phyloP scores from a whole-genome alignment of 1,140 invertebrate genomes.

The Bombus fervidus region DNA sequence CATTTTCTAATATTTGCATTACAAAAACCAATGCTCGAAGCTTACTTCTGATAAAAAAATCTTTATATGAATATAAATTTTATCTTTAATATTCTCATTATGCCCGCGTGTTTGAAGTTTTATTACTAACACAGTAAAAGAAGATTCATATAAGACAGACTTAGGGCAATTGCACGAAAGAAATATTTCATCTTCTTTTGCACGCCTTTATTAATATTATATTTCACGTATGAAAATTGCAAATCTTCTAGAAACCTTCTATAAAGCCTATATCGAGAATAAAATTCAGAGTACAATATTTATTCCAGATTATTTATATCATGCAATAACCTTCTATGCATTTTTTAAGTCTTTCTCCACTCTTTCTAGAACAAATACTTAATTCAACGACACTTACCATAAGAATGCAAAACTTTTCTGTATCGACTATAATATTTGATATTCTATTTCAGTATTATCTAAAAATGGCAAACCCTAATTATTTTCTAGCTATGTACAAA shows the following conservation, averaged over 20 bases:
- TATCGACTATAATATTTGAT: neutral
- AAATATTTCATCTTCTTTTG: no score
- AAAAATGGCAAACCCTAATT: neutral
- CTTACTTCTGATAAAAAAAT: neutral
- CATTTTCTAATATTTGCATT: neutral
- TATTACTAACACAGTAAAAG: neutral
- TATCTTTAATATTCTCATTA: neutral
- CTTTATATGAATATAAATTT: neutral
- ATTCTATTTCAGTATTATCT: neutral
- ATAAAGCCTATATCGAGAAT: no score
- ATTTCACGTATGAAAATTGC: no score
- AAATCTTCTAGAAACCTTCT: no score
- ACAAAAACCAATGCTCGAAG: neutral
- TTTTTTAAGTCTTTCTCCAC: no score
- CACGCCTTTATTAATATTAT: neutral
- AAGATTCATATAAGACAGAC: neutral
- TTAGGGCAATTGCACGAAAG: no score
- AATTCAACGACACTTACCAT: neutral
- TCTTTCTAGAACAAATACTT: no score
- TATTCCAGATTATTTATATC: no score
- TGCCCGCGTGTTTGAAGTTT: neutral
- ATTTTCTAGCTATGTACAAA: neutral
- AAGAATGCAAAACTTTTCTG: neutral
- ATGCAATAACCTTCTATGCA: no score
- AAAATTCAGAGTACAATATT: no score